phyloP scores from a whole-genome alignment of 2,797 vertebrate genomes.

The Pampus argenteus region DNA sequence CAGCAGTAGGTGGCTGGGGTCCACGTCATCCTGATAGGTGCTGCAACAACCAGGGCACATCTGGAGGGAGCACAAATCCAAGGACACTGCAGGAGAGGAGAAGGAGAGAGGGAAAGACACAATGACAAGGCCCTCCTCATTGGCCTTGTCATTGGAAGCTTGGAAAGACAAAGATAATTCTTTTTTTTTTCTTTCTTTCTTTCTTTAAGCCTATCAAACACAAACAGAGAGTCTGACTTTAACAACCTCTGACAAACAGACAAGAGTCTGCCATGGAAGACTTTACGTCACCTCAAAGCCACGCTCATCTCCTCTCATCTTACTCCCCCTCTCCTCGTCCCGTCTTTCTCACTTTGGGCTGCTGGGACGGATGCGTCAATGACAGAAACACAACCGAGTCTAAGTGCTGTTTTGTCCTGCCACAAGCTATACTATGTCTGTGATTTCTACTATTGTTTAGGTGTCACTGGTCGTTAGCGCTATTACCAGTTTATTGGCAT shows the following conservation, averaged over 20 bases:
- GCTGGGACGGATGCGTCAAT: conserved; percentile 38
- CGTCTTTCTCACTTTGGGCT: conserved; percentile 23
- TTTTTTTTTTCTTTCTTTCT: not conserved
- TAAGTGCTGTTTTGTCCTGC: conserved; percentile 17
- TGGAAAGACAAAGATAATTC: not conserved
- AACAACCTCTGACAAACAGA: conserved; percentile 34
- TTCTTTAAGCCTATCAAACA: not conserved
- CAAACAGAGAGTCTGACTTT: conserved; percentile 27
- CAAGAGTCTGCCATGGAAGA: conserved; percentile 48
- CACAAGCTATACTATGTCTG: conserved; percentile 8
- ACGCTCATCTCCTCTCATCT: conserved; percentile 51
- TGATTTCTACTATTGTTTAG: not conserved
- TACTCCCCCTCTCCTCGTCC: conserved; percentile 1
- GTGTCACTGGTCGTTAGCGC: not conserved
- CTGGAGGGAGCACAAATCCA: conserved; percentile 67
- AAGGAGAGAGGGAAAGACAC: conserved; percentile 14
- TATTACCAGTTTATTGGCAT: not conserved
- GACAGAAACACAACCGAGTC: conserved; percentile 41
- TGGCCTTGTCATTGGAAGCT: conserved; percentile 19
- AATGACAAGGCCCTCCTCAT: conserved; percentile 4
- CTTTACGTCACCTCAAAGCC: conserved; percentile 61
- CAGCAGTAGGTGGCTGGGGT: conserved; percentile 57
- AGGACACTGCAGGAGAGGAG: conserved; percentile 69
- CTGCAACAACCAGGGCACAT: conserved; percentile 62
- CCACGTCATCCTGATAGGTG: conserved; percentile 65